Evolutionary conservation across 2,888 invertebrate genomes (phyloP).

Genomic region (Drosophila percnosoma): DNA sequence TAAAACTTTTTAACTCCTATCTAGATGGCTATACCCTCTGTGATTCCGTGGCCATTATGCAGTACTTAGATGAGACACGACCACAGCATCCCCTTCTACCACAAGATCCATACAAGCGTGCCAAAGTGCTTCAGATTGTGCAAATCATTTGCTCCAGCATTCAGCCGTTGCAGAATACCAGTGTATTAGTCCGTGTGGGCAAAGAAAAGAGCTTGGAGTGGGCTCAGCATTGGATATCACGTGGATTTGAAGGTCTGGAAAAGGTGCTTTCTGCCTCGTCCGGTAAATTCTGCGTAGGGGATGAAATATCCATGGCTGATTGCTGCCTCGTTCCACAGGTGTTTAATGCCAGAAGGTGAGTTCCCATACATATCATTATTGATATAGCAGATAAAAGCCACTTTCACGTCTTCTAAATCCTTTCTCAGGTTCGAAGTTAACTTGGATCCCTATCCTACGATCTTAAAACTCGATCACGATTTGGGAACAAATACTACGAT

Average conservation of each 20-base stretch:
- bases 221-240: slow-evolving; percentile 96
- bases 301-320: slow-evolving; percentile 96
- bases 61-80: slow-evolving; percentile 96
- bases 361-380: background rate
- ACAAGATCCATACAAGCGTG: slow-evolving; percentile 93
- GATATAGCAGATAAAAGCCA: background rate
- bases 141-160: slow-evolving; percentile 97
- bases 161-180: slow-evolving; percentile 97
- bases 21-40: slow-evolving; percentile 89
- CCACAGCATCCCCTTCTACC: slow-evolving; percentile 94
- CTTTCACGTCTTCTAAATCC: too few relatives aligned
- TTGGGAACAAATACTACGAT: slow-evolving; percentile 94
- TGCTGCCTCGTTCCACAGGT: slow-evolving; percentile 98
- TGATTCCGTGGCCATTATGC: slow-evolving; percentile 94
- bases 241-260: slow-evolving; percentile 95
- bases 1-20: background rate
- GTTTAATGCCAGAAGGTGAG: slow-evolving; percentile 90
- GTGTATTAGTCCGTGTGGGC: slow-evolving; percentile 93
- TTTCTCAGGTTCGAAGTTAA: slow-evolving; percentile 94
- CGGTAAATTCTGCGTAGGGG: slow-evolving; percentile 96
- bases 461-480: slow-evolving; percentile 93
- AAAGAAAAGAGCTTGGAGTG: slow-evolving; percentile 95
- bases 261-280: slow-evolving; percentile 92
- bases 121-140: slow-evolving; percentile 96
- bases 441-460: slow-evolving; percentile 94